Evolutionary conservation across 2,888 invertebrate genomes (phyloP), one percentile per base, ranked within the genome.

Genomic region (Barypeithes pellucidus): DNA sequence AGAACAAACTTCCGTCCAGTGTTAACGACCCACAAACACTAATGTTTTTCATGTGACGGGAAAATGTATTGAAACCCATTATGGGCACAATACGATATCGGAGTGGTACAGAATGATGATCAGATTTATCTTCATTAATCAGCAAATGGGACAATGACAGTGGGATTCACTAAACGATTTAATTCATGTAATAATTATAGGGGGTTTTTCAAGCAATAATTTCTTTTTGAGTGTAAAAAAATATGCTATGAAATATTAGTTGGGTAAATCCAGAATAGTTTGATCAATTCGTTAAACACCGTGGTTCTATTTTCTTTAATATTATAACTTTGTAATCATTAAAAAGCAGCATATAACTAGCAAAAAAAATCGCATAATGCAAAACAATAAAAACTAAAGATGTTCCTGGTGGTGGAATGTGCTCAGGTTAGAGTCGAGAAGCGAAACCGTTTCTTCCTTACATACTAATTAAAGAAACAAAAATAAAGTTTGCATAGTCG

Each of bases 51-150:
- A 57, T 66, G 41, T 54, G 54, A 66, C 66, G 33, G 29, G 41
- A 66, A 66, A 66, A 66, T 66, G 20, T 66, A 66, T 66, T 24
- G 54, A 54, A 24, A 29, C 22, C 41, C 66, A 66, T 66, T 66
- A 66, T 24, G 66, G 20, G 43, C 18, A 66, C 66, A 66, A 66
- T 66, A 16, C 57, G 29, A 66, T 41, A 39, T 41, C 66, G 36
- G 41, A 54, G 50, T 57, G 18, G 57, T 16, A 41, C 18, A 36
- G 36, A 41, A 60, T 60, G 60, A 60, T 41, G 14, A 11, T 60
- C 60, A 12, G 41, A 66, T 66, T 66, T 66, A 66, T 66, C 66
- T 54, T 39, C 57, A 66, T 66, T 41, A 66, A 57, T 66, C 66
- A 66, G 57, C 18, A 24, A 20, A 7, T 54, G 20, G 24, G 52